phyloP scores from a whole-genome alignment of 2,888 invertebrate species.

The Synergus umbraculus region DNA sequence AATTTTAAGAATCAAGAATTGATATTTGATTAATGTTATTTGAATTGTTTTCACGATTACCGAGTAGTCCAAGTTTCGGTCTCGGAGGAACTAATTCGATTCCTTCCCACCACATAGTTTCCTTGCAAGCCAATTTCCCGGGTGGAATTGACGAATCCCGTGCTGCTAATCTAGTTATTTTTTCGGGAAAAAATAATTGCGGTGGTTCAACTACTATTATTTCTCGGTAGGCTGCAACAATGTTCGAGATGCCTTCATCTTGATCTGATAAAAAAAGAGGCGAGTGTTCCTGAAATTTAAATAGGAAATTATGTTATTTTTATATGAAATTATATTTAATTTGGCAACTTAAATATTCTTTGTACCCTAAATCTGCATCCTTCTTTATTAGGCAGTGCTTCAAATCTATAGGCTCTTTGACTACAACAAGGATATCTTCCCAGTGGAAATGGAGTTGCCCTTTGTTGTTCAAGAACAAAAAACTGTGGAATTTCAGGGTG shows the following conservation, averaged over 20 bases:
- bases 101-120: constrained; percentile 87
- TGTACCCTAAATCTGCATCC: constrained; percentile 77
- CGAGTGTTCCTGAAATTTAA: constrained; percentile 82
- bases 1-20: not conserved
- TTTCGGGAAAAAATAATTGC: constrained; percentile 84
- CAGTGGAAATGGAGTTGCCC: constrained; percentile 83
- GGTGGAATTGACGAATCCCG: constrained; percentile 77
- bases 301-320: not conserved
- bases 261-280: constrained; percentile 82
- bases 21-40: constrained; percentile 11
- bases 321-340: not conserved
- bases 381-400: constrained; percentile 83
- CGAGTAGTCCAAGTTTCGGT: constrained; percentile 82
- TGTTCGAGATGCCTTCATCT: constrained; percentile 83
- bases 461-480: constrained; percentile 84
- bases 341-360: not conserved
- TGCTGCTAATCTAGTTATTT: constrained; percentile 83
- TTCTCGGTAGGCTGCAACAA: constrained; percentile 81
- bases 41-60: constrained; percentile 63
- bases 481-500: constrained; percentile 89
- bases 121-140: constrained; percentile 82
- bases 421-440: constrained; percentile 93
- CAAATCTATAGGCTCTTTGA: constrained; percentile 89
- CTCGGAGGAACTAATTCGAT: constrained; percentile 83
- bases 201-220: constrained; percentile 83